Evolutionary conservation across 2,888 invertebrate genomes (phyloP).

Genomic region (Nebria salina): DNA sequence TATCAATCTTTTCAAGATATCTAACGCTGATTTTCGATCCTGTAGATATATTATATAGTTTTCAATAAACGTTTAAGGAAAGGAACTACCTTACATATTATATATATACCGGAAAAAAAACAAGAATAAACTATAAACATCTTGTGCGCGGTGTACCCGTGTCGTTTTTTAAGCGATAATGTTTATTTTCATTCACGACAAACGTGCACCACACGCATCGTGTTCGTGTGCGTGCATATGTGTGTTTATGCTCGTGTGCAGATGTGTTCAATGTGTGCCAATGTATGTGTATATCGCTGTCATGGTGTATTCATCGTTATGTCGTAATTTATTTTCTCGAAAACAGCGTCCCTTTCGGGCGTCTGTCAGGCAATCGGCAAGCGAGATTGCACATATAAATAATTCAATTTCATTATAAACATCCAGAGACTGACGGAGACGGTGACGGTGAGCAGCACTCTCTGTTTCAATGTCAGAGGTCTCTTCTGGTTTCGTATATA

Average conservation of each 20-base stretch:
- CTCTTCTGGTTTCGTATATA: not conserved
- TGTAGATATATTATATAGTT: too few species aligned
- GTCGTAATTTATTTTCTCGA: not conserved
- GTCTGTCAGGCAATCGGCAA: constrained; percentile 7
- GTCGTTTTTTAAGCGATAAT: not conserved
- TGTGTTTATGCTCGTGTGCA: not conserved
- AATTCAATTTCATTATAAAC: constrained; percentile 24
- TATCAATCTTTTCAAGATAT: too few species aligned
- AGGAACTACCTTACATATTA: too few species aligned
- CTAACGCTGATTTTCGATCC: too few species aligned
- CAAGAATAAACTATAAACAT: not conserved
- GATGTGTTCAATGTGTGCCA: not conserved
- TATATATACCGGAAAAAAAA: not conserved
- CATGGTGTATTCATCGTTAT: not conserved
- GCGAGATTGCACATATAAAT: constrained; percentile 24
- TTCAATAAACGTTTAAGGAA: too few species aligned
- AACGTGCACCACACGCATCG: not conserved
- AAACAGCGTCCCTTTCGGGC: constrained; percentile 9
- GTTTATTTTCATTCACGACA: not conserved
- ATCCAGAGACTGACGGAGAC: constrained; percentile 2
- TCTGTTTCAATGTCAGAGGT: not conserved
- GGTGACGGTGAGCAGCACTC: not conserved
- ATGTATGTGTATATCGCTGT: not conserved
- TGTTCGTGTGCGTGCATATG: not conserved
- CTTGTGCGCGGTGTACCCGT: not conserved